These are phyloP conservation scores for Megalops atlanticus DNA, from an alignment of 2,113 vertebrate genomes.

Conservation along the genomic window DNA sequence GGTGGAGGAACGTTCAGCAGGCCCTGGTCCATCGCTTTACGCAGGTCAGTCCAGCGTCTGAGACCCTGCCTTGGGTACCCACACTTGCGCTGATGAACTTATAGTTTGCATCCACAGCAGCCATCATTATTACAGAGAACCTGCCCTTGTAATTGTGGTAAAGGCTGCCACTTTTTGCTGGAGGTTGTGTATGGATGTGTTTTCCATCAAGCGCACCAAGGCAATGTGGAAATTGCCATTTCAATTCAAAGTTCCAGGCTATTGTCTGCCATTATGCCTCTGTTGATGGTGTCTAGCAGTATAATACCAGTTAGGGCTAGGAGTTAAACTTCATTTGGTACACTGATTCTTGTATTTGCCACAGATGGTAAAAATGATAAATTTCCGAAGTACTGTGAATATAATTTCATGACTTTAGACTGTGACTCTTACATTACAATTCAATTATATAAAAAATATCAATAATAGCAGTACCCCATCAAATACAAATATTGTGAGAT, in stretches of 20 bases:
- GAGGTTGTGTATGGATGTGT: slow-evolving; percentile 26
- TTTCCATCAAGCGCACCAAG: slow-evolving; percentile 36
- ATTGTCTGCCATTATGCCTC: slow-evolving; percentile 30
- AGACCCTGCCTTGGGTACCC: slow-evolving; percentile 22
- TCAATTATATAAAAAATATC: too few species aligned
- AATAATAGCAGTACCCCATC: too few species aligned
- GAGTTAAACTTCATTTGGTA: background rate
- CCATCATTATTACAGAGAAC: slow-evolving; percentile 30
- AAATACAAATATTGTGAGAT: too few species aligned
- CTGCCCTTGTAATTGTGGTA: slow-evolving; percentile 28
- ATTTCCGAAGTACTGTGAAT: too few species aligned
- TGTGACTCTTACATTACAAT: too few species aligned
- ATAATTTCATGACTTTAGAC: too few species aligned
- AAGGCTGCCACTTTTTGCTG: slow-evolving; percentile 23
- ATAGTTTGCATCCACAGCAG: slow-evolving; percentile 37
- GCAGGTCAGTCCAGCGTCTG: slow-evolving; percentile 30
- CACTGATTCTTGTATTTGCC: too few species aligned
- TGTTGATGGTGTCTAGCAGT: slow-evolving; percentile 32
- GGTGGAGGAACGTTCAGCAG: slow-evolving; percentile 18
- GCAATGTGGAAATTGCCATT: slow-evolving; percentile 40
- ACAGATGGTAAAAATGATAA: too few species aligned
- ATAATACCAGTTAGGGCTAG: background rate
- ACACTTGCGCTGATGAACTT: slow-evolving; percentile 33
- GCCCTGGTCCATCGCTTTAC: slow-evolving; percentile 20
- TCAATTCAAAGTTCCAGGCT: slow-evolving; percentile 26